These are phyloP conservation scores for Embiotoca jacksoni DNA, from an alignment of 2,113 vertebrate genomes.

Conservation along the genomic window DNA sequence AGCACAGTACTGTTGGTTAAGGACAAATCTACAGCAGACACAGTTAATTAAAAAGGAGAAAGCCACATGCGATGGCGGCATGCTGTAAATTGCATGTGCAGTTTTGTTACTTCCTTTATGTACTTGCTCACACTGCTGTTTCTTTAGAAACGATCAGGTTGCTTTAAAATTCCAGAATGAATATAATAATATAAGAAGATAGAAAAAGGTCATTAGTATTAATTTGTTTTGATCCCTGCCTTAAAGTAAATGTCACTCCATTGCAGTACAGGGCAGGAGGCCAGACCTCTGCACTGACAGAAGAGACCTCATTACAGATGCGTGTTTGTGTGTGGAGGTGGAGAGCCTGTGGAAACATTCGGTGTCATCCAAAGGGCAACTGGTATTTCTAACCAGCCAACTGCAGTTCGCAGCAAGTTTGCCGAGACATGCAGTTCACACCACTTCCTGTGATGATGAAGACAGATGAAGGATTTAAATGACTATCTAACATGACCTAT, in stretches of 20 bases:
- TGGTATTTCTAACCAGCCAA: neutral
- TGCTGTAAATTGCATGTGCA: too few species aligned
- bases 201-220: constrained; percentile 10
- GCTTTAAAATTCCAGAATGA: neutral
- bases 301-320: constrained; percentile 20
- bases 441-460: neutral
- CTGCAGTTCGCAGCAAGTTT: constrained; percentile 5
- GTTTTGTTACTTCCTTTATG: too few species aligned
- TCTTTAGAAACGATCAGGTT: neutral
- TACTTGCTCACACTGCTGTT: too few species aligned
- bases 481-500: neutral
- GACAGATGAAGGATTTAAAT: neutral
- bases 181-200: neutral
- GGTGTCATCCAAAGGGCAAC: constrained; percentile 26
- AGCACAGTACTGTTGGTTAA: too few species aligned
- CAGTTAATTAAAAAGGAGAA: too few species aligned
- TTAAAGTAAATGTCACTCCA: constrained; percentile 11
- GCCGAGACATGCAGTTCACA: neutral
- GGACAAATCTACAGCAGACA: too few species aligned
- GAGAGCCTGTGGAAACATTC: constrained; percentile 7
- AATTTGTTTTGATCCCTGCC: constrained; percentile 26
- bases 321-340: constrained; percentile 6
- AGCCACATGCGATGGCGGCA: too few species aligned
- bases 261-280: neutral
- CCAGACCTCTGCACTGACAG: constrained; percentile 6